Base-by-base conservation (phyloP, 2,797 vertebrate species). In the Choloepus didactylus region DNA sequence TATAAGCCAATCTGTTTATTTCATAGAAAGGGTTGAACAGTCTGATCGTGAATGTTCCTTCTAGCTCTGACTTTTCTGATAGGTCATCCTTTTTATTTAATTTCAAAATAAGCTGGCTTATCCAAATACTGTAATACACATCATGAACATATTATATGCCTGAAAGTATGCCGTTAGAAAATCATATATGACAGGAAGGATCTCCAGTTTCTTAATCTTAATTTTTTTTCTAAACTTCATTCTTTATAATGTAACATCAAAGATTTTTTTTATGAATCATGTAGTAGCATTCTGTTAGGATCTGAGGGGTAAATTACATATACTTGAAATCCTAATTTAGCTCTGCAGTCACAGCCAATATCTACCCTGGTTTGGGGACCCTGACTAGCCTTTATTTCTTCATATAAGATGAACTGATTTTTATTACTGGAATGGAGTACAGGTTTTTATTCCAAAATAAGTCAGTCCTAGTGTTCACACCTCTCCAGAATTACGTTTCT, bases 401-500 rank as follows among this genome's bases (percentile, higher is more conserved):
- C 21, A 11, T 69, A 66, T 23, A 80, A 3, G 19, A 80, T 67
- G 85, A 83, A 79, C 21, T 69, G 54, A 60, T 49, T 93, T 93
- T 95, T 94, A 89, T 86, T 83, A 46, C 56, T 73, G 38, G 69
- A 80, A 79, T 54, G 62, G 62, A 83, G 56, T 80, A 54, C 9
- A 56, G 7, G 21, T 79, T 85, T 92, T 94, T 77, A 86, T 67
- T 92, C 54, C 75, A 93, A 93, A 77, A 67, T 80, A 94, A 7
- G 16, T 83, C 82, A 76, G 51, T 92, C n/a, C 38, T 96, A 67
- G 93, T 90, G 44, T 77, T 87, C 85, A 92, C 21, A 0, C 49
- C 60, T 93, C 41, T 91, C 82, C 27, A 94, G 75, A 93, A 95
- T 90, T 94, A 87, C 11, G 67, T 25, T 38, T 89, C 66, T 67